Base-by-base conservation (phyloP, 2,797 vertebrate species). In the Uromys caudimaculatus region DNA sequence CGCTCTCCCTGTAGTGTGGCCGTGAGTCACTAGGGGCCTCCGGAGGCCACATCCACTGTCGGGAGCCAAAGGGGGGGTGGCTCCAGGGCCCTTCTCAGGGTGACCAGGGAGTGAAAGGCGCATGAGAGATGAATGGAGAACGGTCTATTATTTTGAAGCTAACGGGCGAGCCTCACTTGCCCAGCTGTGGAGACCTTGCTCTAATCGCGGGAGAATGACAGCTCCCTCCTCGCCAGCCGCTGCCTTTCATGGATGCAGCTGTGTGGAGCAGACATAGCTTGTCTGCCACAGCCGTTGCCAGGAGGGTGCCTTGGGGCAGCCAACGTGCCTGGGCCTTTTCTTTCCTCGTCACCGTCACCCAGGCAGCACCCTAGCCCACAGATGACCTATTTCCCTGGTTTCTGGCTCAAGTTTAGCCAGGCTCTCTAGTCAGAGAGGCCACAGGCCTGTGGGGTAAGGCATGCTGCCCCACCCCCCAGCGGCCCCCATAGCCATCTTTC, bases 101-200 rank as follows among this genome's bases (percentile, higher is more conserved):
- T 92, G 90, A 91, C 79, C 32, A 44, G 64, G 81, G 35, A 21
- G n/a, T 6, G 12, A 21, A 32, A 79, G 52, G 52, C 44, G 3
- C 5, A 1, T 2, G 12, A 58, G 71, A 69, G 82, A 89, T 27
- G 79, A 81, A 92, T 94, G 97, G 93, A 60, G 91, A 91, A 76
- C 67, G 8, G 91, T 64, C 93, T 85, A 12, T 96, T 85, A 14
- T 96, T 94, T 79, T 79, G 52, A 81, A 93, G 95, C 97, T 97
- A 95, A 96, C 90, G 35, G 97, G 90, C 97, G 60, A 89, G 94
- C 90, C 96, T 89, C 14, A 35, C 90, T 86, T 82, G 91, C 79
- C 95, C 96, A 60, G 1, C 90, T 93, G 81, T 71, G 67, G 96
- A 88, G 93, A 62, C 91, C 87, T 82, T 69, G 41, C 84, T 64